Evolutionary conservation across 2,113 vertebrate species (phyloP).

Genomic region (Aspidoscelis tigris): DNA sequence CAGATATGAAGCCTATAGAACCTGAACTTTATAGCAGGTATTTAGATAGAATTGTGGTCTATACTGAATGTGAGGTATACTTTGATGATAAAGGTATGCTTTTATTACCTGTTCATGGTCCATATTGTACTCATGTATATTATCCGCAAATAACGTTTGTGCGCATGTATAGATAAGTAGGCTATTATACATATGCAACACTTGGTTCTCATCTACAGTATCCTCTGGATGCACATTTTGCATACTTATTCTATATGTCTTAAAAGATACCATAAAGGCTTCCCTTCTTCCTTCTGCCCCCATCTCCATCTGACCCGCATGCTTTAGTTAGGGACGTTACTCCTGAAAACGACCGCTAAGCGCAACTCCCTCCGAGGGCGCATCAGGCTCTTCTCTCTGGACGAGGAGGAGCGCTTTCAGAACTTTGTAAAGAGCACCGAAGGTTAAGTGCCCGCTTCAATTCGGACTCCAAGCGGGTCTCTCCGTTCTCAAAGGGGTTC

Average conservation of each 20-base stretch:
- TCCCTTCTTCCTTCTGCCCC: background rate
- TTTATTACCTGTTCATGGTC: too few relatives aligned
- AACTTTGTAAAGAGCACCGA: background rate
- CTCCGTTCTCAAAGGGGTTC: constrained; percentile 37
- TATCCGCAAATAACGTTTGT: too few relatives aligned
- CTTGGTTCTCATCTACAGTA: background rate
- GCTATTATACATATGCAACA: background rate
- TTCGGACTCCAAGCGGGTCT: background rate
- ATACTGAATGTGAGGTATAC: background rate
- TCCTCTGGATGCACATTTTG: background rate
- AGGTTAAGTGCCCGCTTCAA: background rate
- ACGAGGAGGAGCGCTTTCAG: too few relatives aligned
- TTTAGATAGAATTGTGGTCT: background rate
- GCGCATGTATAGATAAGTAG: too few relatives aligned
- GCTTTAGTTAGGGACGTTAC: background rate
- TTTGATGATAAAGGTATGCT: too few relatives aligned
- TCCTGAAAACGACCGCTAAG: background rate
- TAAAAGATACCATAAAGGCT: background rate
- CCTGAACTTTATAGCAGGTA: background rate
- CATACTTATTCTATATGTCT: background rate
- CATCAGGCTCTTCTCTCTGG: background rate
- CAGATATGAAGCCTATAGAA: background rate
- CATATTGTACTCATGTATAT: too few relatives aligned
- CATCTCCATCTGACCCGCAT: too few relatives aligned
- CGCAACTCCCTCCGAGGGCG: background rate